Base-by-base conservation (phyloP, 2,113 vertebrate species). In the Eretmochelys imbricata region DNA sequence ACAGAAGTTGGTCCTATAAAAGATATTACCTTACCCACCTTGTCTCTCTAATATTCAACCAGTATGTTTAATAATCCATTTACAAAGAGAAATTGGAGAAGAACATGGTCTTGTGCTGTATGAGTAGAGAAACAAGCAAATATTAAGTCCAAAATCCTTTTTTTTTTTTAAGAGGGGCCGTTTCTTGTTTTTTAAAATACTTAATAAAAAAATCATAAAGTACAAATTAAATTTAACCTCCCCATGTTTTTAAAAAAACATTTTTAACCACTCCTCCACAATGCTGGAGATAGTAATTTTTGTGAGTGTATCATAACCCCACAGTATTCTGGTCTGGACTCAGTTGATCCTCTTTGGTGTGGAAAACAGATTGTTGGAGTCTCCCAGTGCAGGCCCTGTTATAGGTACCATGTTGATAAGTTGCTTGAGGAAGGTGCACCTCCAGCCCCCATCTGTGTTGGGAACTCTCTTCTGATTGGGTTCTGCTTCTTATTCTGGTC, bases 231-330 rank as follows among this genome's bases (percentile, higher is more conserved):
- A 42, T 54, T 20, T 8, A 75, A 46, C 29, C 0, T 29, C 29
- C 89, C 6, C 4, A 85, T 81, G 10, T 31, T 50, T 3, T 31
- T 31, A 57, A 42, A 42, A 65, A 62, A 13, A 24, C 4, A 8
- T 55, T 24, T 24, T 78, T 86, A 55, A 55, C 46, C 85, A 69
- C 27, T 69, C 51, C n/a, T 22, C 1, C 57, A n/a, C 62, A 35
- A 3, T 92, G 91, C 89, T 84, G 59, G 89, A 81, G 83, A 31
- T 11, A 38, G 5, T 4, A 7, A 42, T n/a, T 89, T 93, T 81
- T 84, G 11, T 5, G 13, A 2, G 72, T 65, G 48, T 62, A 42
- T 8, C 42, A 93, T 50, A 79, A 91, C 80, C 42, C 2, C 51
- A 0, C 87, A 9, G 7, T 89, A 7, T 14, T 79, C 93, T 79